Base-by-base conservation (phyloP, 2,113 vertebrate genomes). In the Calyptomena viridis region DNA sequence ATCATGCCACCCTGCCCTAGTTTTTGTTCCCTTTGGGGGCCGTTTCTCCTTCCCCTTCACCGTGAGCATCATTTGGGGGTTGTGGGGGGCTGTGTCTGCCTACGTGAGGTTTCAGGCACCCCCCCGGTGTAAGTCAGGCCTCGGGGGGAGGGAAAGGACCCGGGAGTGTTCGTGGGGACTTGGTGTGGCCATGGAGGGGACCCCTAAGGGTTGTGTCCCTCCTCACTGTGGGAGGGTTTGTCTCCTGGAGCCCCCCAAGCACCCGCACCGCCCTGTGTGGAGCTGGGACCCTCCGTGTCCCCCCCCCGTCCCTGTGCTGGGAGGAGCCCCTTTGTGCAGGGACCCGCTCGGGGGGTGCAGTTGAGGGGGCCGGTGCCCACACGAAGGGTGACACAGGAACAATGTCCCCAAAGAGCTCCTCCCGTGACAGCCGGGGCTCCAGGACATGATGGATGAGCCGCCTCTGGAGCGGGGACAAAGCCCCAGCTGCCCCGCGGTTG, bases 1-100 rank as follows among this genome's bases (percentile, higher is more conserved):
- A 17, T 21, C 39, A 0, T 2, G 5, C 23, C 1, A 0, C n/a
- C 53, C 30, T 4, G 14, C 14, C n/a, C 30, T 3, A 1, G 20
- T 0, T 31, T 68, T 27, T 42, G 25, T 35, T 55, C 47, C 14
- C 22, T 76, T 55, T 27, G n/a, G 55, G 47, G 21, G 40, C 21
- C 35, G 14, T 40, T 83, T 55, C 9, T 62, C 27, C 24, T n/a
- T n/a, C 16, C 28, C 35, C 3, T 4, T 23, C 18, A 4, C 11
- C 8, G 1, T 11, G 20, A 30, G 24, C 46, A 75, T 75, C 62
- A 31, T 40, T 10, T 9, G 14, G 24, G 47, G 58, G 27, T 6
- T 1, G 8, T 52, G 46, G 10, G 56, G 71, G 14, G 13, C 22
- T 19, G 21, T 25, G 25, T 37, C 12, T 33, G 22, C 21, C 15